Evolutionary conservation across 2,113 vertebrate species (phyloP), one percentile per base, ranked within the genome.

Genomic region (Strix aluco): DNA sequence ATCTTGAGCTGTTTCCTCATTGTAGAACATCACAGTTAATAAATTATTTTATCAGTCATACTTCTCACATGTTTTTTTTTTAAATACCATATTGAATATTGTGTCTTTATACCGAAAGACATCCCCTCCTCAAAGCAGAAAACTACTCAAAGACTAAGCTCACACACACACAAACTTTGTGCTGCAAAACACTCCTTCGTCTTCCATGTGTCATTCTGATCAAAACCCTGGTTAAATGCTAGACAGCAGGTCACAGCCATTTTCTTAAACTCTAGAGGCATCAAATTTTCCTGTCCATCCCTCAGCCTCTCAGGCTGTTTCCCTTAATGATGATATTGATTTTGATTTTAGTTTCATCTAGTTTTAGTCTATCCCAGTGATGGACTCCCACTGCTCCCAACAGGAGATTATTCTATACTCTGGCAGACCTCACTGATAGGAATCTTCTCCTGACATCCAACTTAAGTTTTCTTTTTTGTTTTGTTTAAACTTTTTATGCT

Each of bases 251-350:
- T 91, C 97, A 92, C 65, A 94, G 61, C 40, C n/a, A 82, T 87
- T 96, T 94, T 85, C 92, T 92, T 91, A 85, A 94, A 94, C 92
- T 94, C 81, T 72, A 26, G 66, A 83, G 73, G 54, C 81, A 84
- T 89, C 78, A 94, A 72, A 94, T 91, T 92, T 92, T 96, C 81
- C 61, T 89, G 86, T 91, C 83, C 92, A 94, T 95, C 83, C 81
- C 73, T 95, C 95, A 88, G 81, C 54, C 66, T 89, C 90, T 95
- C 81, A 94, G 86, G 49, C 77, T 94, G 62, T 88, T 91, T 94
- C 95, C 66, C 49, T 87, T 96, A 94, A 97, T 85, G 91, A 94
- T 94, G 83, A 97, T 96, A 97, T 92, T 95, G 96, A 97, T 97
- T 96, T 97, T 97, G 92, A 90, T 95, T 94, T 97, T 96, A 91